Evolutionary conservation across 2,113 vertebrate genomes (phyloP).

Genomic region (Perca fluviatilis): DNA sequence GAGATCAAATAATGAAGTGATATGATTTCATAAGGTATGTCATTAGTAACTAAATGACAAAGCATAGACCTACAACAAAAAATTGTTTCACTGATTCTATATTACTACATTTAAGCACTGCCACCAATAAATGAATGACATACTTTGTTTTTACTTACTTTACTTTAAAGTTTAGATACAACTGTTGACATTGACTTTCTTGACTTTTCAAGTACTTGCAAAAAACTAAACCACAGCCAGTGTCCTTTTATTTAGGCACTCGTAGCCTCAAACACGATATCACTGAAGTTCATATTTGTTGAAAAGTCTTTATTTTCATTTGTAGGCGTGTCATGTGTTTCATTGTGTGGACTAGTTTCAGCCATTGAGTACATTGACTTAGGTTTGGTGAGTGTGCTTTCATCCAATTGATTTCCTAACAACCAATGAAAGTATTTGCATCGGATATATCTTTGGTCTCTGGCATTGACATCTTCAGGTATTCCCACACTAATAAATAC

Average conservation of each 20-base stretch:
- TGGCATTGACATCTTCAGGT: not conserved
- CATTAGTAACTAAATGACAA: not conserved
- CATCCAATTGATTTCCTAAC: not conserved
- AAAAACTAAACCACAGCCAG: not conserved
- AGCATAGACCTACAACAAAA: not conserved
- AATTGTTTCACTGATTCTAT: not conserved
- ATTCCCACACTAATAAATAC: not conserved
- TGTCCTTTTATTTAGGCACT: not conserved
- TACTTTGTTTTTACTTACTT: not conserved
- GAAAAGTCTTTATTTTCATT: no score
- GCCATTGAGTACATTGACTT: no score
- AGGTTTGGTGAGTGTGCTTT: not conserved
- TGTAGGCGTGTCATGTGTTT: not conserved
- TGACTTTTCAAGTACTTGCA: not conserved
- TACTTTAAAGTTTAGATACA: not conserved
- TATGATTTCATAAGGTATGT: slow-evolving; percentile 10
- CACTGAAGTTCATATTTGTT: not conserved
- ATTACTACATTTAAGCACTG: not conserved
- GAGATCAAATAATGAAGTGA: slow-evolving; percentile 1
- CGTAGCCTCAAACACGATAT: not conserved
- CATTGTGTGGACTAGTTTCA: no score
- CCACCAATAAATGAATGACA: not conserved
- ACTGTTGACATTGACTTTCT: not conserved
- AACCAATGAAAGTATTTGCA: not conserved
- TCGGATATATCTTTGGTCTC: not conserved